Base-by-base conservation (phyloP, 2,113 vertebrate species). In the Ailurus styani region DNA sequence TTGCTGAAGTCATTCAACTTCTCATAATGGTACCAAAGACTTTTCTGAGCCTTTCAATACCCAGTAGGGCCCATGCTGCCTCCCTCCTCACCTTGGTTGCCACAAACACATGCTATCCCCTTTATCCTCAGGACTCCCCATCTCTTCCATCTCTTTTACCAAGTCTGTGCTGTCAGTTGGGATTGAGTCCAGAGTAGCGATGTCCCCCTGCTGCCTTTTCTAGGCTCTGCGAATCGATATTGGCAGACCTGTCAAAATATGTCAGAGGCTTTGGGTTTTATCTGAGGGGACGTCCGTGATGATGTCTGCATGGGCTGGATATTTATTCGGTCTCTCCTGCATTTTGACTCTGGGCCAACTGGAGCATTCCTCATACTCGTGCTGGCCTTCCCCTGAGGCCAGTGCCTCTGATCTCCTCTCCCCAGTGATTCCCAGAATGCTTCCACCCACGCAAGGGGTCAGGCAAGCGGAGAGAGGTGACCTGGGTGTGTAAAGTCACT, bases 11-110 rank as follows among this genome's bases (percentile, higher is more conserved):
- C 25, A 1, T 62, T 29, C 23, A 1, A 3, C 3, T 4, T 29
- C 73, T 40, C 7, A 31, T 21, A 84, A 27, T 4, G 23, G 5
- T 3, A 25, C 79, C 12, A 0, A 10, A 20, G 10, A 17, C 52
- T 72, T 29, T 85, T 31, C 40, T 17, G 72, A 90, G 34, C 45
- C 45, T 40, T 78, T 64, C 8, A 31, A 47, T 12, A 20, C 31
- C 55, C 20, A 4, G 1, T 1, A 15, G 55, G 40, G 37, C 10
- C 25, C 47, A 12, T 3, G 7, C 42, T 12, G 15, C 1, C 0
- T 13, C 55, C 15, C 13, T n/a, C 42, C 47, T 14, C 64, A 10
- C 11, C 21, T 29, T 25, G 12, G 54, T 31, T 18, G 6, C 40
- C 11, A 14, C 17, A 20, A 11, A 47, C 6, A 2, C 29, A 2